A percentile compares a stretch with the other conserved stretches of the same genome.
Evolutionary conservation across 2,113 vertebrate species (phyloP).

Genomic region (Plecturocebus donacophilus): DNA sequence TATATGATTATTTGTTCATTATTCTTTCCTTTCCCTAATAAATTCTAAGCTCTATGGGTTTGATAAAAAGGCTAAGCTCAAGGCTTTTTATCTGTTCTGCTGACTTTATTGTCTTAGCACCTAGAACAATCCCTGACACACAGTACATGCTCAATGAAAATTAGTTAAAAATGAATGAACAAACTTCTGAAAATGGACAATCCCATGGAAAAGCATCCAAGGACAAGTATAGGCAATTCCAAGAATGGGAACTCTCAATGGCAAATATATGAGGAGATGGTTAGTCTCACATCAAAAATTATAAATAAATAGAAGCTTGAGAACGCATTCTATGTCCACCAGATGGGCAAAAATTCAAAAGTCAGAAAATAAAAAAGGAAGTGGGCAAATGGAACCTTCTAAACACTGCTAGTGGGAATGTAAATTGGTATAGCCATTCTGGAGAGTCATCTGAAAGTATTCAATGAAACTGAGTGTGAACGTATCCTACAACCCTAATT

Average conservation of each 20-base stretch:
- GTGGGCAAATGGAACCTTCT: not conserved
- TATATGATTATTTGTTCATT: not conserved
- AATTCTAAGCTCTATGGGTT: not conserved
- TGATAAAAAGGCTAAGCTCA: not conserved
- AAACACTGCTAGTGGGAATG: not conserved
- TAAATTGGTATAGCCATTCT: not conserved
- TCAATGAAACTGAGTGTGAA: not conserved
- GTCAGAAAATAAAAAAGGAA: not conserved
- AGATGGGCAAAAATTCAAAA: not conserved
- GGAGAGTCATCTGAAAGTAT: not conserved
- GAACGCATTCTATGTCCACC: not conserved
- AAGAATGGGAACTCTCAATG: not conserved
- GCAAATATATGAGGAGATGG: not conserved
- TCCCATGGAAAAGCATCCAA: not conserved
- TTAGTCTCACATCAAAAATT: conserved; percentile 12
- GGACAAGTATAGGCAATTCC: not conserved
- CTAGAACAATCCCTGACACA: not conserved
- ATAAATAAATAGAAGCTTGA: not conserved
- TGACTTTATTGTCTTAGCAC: not conserved
- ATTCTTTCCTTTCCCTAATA: not conserved
- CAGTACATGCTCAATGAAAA: not conserved
- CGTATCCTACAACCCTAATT: not conserved
- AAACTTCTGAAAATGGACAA: not conserved
- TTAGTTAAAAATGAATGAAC: not conserved
- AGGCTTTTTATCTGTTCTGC: not conserved